phyloP scores from a whole-genome alignment of 2,113 vertebrate species.

The Lamprotornis superbus region DNA sequence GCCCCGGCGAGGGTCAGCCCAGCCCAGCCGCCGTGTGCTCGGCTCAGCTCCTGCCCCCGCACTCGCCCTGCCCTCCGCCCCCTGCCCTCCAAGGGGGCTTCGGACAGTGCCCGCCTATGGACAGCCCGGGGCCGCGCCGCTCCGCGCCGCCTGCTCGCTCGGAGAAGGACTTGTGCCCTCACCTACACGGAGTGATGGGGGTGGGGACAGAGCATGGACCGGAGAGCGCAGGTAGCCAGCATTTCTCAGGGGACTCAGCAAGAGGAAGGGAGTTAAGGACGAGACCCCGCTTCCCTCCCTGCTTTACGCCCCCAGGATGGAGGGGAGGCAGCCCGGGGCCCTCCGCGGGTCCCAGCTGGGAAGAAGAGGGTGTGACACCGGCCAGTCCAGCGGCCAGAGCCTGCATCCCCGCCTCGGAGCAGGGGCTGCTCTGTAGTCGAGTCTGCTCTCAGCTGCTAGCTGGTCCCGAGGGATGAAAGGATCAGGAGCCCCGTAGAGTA shows the following conservation, averaged over 20 bases:
- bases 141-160: background rate
- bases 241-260: background rate
- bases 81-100: background rate
- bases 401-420: background rate
- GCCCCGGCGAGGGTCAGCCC: background rate
- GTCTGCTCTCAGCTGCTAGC: background rate
- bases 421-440: background rate
- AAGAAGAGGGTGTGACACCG: background rate
- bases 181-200: background rate
- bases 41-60: background rate
- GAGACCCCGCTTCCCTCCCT: background rate
- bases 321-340: background rate
- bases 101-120: fast-evolving
- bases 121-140: background rate
- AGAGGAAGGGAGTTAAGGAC: background rate
- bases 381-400: background rate
- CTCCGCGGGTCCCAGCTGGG: too few species aligned
- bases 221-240: background rate
- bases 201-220: too few species aligned
- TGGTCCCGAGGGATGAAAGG: background rate
- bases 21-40: background rate
- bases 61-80: background rate
- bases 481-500: background rate
- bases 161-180: background rate
- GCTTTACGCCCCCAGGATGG: too few species aligned